These are phyloP conservation scores for Apocrypta bakeri DNA, from an alignment of 1,140 invertebrate species.

Conservation along the genomic window DNA sequence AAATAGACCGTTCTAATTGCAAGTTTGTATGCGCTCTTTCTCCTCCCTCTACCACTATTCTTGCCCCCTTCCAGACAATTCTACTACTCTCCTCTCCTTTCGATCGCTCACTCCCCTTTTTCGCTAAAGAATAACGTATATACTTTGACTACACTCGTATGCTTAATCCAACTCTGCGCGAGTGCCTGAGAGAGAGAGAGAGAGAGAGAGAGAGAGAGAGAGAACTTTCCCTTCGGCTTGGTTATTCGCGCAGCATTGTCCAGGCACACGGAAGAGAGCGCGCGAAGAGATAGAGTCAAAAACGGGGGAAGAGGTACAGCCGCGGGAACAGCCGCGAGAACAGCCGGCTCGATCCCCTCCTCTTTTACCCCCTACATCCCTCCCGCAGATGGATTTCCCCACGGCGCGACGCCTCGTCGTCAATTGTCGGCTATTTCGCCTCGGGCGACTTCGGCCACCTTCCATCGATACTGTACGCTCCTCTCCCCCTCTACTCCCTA, in stretches of 20 bases:
- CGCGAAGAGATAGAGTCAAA: constrained; percentile 61
- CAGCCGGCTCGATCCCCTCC: constrained; percentile 58
- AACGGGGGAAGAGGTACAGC: constrained; percentile 69
- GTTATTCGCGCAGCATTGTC: constrained; percentile 42
- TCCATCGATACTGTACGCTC: constrained; percentile 57
- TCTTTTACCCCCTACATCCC: neutral
- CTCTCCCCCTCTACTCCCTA: constrained; percentile 49
- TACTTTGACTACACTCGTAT: neutral
- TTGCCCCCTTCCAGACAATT: neutral
- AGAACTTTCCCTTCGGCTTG: constrained; percentile 42
- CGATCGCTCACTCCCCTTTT: neutral
- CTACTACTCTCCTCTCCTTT: neutral
- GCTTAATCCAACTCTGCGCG: neutral
- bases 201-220: too few relatives aligned
- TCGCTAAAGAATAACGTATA: neutral
- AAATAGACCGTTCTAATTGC: constrained; percentile 53
- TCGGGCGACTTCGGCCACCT: constrained; percentile 60
- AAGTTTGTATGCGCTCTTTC: constrained; percentile 25
- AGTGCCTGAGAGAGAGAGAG: too few relatives aligned
- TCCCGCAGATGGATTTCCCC: constrained; percentile 41
- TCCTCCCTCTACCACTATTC: neutral
- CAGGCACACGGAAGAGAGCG: constrained; percentile 34
- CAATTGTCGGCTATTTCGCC: constrained; percentile 68
- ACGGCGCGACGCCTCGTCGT: constrained; percentile 58
- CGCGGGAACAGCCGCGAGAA: constrained; percentile 66